Evolutionary conservation across 2,888 invertebrate genomes (phyloP).

Genomic region (Chirona hameri): DNA sequence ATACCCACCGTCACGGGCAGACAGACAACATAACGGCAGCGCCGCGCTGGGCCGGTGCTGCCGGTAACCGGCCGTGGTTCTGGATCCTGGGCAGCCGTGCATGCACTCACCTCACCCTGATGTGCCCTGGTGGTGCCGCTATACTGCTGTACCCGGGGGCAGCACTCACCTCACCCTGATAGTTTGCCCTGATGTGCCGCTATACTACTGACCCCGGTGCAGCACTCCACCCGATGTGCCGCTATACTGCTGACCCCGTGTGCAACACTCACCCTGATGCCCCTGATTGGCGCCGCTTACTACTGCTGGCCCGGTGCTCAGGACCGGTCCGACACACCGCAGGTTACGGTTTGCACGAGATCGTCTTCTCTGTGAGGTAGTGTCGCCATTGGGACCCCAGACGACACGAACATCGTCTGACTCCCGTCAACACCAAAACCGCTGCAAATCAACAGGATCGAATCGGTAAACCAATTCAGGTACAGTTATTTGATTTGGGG

Average conservation of each 20-base stretch:
- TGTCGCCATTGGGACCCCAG: slow-evolving; percentile 39
- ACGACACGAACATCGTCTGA: slow-evolving; percentile 68
- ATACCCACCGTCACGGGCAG: no score
- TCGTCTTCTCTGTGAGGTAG: slow-evolving; percentile 36
- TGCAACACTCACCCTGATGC: not conserved
- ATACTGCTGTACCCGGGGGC: no score
- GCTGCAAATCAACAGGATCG: slow-evolving; percentile 49
- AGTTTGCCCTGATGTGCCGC: not conserved
- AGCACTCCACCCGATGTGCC: no score
- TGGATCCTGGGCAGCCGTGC: no score
- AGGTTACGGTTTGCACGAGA: slow-evolving; percentile 53
- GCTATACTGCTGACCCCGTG: not conserved
- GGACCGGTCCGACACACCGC: slow-evolving; percentile 52
- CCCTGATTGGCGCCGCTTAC: not conserved
- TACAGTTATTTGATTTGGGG: no score
- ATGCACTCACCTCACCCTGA: not conserved
- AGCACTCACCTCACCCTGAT: not conserved
- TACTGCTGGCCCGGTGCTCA: not conserved
- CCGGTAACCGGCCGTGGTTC: no score
- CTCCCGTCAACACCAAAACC: slow-evolving; percentile 77
- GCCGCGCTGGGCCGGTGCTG: no score
- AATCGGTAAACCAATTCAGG: no score
- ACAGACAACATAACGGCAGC: no score
- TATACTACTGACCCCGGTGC: no score
- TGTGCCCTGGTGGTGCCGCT: no score